These are phyloP conservation scores for Poeciliopsis retropinna DNA, from an alignment of 2,113 vertebrate genomes.

Conservation along the genomic window DNA sequence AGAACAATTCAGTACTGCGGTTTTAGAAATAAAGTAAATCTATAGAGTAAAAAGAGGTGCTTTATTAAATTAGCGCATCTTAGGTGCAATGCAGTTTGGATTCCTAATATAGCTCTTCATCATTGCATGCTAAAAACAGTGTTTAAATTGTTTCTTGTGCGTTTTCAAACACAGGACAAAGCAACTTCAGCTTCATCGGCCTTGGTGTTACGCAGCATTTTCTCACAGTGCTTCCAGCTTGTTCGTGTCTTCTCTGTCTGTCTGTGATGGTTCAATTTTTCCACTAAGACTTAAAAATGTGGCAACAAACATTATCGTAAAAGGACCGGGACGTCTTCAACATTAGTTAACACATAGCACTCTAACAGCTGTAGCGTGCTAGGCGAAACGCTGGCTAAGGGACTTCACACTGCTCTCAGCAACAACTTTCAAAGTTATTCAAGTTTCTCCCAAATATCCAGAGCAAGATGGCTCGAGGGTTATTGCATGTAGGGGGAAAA, in stretches of 20 bases:
- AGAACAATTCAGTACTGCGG: background rate
- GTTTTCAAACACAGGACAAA: background rate
- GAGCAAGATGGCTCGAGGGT: constrained; percentile 19
- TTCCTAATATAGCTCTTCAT: background rate
- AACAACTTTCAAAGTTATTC: constrained; percentile 21
- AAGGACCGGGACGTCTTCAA: background rate
- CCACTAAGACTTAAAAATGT: background rate
- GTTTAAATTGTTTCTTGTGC: background rate
- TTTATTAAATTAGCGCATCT: background rate
- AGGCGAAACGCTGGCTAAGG: background rate
- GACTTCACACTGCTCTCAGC: background rate
- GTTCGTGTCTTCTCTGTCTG: background rate
- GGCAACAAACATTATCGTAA: background rate
- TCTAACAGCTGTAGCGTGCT: background rate
- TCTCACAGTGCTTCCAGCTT: background rate
- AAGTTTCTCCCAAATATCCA: constrained; percentile 19
- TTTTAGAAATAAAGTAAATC: background rate
- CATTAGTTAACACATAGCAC: background rate
- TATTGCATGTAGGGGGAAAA: constrained; percentile 23
- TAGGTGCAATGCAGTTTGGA: background rate
- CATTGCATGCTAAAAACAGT: background rate
- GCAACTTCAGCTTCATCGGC: background rate
- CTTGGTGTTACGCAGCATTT: background rate
- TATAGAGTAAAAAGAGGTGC: too few relatives aligned
- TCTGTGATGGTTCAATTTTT: background rate